Conservation (phyloP, 2,113 vertebrate species). For the Malurus cyaneus region DNA sequence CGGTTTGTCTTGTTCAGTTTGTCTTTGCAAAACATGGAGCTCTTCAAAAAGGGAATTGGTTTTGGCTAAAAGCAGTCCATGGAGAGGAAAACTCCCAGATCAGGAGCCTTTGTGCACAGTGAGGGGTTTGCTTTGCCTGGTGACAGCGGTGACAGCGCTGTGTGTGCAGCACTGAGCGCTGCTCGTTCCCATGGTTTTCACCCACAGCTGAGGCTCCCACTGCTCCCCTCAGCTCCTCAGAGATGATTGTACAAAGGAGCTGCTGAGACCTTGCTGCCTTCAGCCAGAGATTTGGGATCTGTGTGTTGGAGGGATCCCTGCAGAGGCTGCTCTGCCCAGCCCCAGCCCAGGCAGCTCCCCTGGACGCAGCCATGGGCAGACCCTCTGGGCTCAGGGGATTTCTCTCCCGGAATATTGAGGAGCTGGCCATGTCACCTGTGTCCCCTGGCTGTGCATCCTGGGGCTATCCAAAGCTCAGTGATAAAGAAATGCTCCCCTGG, state of each 20-base stretch:
- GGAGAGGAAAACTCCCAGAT: not conserved
- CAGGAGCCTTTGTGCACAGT: rapidly evolving
- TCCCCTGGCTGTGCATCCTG: not conserved
- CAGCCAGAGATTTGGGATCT: rapidly evolving
- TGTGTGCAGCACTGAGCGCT: not conserved
- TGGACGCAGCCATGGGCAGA: rapidly evolving
- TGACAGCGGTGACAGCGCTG: not conserved
- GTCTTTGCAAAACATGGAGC: not conserved
- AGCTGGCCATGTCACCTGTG: not conserved
- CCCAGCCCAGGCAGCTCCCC: not conserved
- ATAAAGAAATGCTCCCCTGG: not conserved
- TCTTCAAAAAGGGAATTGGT: not conserved
- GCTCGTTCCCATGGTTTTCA: not conserved
- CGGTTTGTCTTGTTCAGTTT: too few species aligned
- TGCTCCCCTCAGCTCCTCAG: not conserved
- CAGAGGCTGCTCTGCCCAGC: not conserved
- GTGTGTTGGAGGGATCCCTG: not conserved
- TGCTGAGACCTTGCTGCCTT: not conserved
- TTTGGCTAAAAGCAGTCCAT: not conserved
- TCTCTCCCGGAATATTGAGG: not conserved
- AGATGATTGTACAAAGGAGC: rapidly evolving
- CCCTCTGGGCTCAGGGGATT: rapidly evolving
- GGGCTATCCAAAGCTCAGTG: not conserved
- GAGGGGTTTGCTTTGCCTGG: not conserved
- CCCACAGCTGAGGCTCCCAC: not conserved